Conservation (phyloP, 2,888 invertebrate genomes). For the Oxytorus armatus region DNA sequence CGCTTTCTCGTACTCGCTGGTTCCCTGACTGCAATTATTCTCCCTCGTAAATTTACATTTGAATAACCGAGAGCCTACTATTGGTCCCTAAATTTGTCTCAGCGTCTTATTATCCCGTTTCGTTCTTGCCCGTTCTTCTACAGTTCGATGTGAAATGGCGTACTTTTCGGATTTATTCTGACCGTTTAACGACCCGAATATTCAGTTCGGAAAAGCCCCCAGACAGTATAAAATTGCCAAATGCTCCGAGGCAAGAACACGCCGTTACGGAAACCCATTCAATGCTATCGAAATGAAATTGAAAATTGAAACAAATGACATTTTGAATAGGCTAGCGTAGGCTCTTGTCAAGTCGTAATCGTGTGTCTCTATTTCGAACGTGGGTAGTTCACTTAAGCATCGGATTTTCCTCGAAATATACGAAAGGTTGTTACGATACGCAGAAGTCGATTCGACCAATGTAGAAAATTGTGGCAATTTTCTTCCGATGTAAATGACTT, state of each 20-base stretch:
- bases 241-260: constrained; percentile 31
- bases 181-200: constrained; percentile 68
- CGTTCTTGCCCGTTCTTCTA: constrained; percentile 46
- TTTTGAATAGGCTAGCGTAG: constrained; percentile 52
- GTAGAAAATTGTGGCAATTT: not conserved
- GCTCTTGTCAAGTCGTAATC: constrained; percentile 18
- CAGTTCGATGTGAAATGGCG: constrained; percentile 58
- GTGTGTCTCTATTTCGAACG: constrained; percentile 44
- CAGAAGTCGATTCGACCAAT: not conserved
- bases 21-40: constrained; percentile 70
- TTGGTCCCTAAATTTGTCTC: constrained; percentile 71
- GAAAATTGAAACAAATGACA: constrained; percentile 65
- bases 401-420: constrained; percentile 17
- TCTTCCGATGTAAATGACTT: too few relatives aligned
- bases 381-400: constrained; percentile 22
- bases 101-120: constrained; percentile 66
- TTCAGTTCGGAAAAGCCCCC: constrained; percentile 42
- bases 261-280: constrained; percentile 57
- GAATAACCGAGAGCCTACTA: constrained; percentile 70
- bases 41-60: constrained; percentile 72
- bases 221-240: constrained; percentile 45
- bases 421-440: not conserved
- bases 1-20: constrained; percentile 24
- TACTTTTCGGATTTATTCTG: constrained; percentile 70
- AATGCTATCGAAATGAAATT: constrained; percentile 66